Conservation (phyloP, 35 echinoderm and acorn worm genomes). For the Stichopus chloronotus region DNA sequence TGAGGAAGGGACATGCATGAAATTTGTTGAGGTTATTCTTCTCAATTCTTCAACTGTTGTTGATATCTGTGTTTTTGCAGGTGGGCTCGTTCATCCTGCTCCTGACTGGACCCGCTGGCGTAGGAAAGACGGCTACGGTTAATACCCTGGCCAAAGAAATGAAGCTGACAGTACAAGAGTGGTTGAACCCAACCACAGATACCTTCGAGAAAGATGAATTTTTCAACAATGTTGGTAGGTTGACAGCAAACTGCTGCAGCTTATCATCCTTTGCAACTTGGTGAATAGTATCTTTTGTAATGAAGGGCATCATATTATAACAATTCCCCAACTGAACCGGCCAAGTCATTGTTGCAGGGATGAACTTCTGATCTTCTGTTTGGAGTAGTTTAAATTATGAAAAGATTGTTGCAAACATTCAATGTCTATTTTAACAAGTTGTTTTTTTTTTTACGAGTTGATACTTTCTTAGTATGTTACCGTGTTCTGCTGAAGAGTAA, state of each 20-base stretch:
- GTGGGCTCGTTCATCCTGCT: slow-evolving; percentile 63
- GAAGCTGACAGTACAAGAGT: slow-evolving; percentile 82
- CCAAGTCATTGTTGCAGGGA: too few species aligned
- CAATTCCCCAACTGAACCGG: too few species aligned
- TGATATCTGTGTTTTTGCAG: not conserved
- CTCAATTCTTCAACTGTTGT: not conserved
- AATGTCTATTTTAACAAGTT: too few species aligned
- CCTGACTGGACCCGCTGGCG: slow-evolving; percentile 86
- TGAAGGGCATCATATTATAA: too few species aligned
- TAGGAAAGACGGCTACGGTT: slow-evolving; percentile 93
- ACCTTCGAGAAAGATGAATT: slow-evolving; percentile 65
- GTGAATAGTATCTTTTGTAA: too few species aligned
- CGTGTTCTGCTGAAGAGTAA: too few species aligned
- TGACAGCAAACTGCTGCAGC: not conserved
- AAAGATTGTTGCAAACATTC: too few species aligned
- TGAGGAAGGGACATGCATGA: not conserved
- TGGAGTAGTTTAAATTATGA: too few species aligned
- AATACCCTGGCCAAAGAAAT: slow-evolving; percentile 81
- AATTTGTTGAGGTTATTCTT: not conserved
- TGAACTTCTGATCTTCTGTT: too few species aligned
- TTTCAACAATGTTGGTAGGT: slow-evolving; percentile 44
- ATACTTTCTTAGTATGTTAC: too few species aligned
- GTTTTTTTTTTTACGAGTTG: too few species aligned
- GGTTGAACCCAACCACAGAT: slow-evolving; percentile 81
- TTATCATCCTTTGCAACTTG: too few species aligned